phyloP scores from a whole-genome alignment of 2,888 invertebrate genomes.

The Didymodactylos carnosus region DNA sequence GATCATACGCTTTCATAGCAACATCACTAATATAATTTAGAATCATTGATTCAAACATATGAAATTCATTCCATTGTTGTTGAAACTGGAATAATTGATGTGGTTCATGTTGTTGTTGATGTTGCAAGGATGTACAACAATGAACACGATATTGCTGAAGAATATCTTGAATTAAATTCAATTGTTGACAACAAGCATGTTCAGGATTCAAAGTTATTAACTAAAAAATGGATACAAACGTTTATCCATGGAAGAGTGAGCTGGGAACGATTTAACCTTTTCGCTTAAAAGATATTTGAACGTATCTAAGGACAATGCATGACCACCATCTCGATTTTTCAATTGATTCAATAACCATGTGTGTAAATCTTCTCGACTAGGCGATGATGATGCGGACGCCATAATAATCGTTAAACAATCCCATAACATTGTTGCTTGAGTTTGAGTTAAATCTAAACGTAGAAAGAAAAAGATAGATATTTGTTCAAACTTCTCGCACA shows the following conservation, averaged over 20 bases:
- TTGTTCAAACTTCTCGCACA: background rate
- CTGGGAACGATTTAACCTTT: slow-evolving; percentile 39
- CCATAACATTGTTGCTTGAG: slow-evolving; percentile 77
- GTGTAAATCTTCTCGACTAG: slow-evolving; percentile 60
- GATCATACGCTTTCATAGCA: background rate
- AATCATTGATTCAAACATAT: slow-evolving; percentile 3
- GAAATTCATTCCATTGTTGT: background rate
- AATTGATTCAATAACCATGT: slow-evolving; percentile 79
- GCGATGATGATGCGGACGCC: slow-evolving; percentile 43
- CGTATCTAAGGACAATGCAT: slow-evolving; percentile 67
- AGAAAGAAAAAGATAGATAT: slow-evolving; percentile 27
- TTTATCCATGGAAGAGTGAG: background rate
- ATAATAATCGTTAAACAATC: slow-evolving; percentile 63
- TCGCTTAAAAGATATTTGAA: slow-evolving; percentile 64
- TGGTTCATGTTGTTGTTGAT: background rate
- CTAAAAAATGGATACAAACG: background rate
- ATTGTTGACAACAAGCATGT: background rate
- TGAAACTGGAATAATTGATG: background rate
- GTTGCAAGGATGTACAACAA: background rate
- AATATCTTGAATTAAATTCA: background rate
- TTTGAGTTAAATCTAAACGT: slow-evolving; percentile 41
- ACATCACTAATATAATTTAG: background rate
- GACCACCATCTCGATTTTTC: slow-evolving; percentile 57
- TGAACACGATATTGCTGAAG: background rate
- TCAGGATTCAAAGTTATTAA: background rate